Evolutionary conservation across 2,113 vertebrate species (phyloP).

Genomic region (Pheucticus melanocephalus): DNA sequence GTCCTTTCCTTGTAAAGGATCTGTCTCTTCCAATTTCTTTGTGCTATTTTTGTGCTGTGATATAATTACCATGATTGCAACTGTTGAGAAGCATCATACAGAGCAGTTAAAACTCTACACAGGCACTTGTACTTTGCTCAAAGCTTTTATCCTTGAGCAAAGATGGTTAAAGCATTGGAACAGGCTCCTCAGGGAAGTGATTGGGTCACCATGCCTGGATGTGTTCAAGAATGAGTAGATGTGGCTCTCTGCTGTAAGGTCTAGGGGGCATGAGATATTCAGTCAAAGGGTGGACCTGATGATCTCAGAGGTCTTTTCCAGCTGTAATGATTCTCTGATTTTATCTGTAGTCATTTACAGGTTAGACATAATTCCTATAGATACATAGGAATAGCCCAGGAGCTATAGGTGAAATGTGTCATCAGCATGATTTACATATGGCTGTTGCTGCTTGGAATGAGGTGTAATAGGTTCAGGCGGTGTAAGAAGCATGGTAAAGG

Average conservation of each 20-base stretch:
- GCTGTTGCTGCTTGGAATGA: background rate
- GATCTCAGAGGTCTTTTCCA: background rate
- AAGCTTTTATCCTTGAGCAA: background rate
- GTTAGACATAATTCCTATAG: background rate
- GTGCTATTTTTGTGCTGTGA: background rate
- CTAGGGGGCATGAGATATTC: background rate
- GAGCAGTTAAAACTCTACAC: background rate
- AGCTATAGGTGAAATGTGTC: background rate
- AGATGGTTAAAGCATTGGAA: background rate
- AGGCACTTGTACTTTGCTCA: background rate
- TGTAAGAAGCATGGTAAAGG: background rate
- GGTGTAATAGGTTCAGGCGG: background rate
- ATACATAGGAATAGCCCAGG: background rate
- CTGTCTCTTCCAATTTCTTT: background rate
- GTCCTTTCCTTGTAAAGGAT: background rate
- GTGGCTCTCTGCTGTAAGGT: background rate
- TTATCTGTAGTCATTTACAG: background rate
- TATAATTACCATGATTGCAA: background rate
- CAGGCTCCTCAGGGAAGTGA: background rate
- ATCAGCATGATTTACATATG: background rate
- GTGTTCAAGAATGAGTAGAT: background rate
- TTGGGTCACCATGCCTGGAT: background rate
- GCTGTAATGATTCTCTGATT: background rate
- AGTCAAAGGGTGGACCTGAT: background rate
- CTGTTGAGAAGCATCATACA: background rate